Conservation (phyloP, 2,113 vertebrate species). For the Hypanus sabinus region DNA sequence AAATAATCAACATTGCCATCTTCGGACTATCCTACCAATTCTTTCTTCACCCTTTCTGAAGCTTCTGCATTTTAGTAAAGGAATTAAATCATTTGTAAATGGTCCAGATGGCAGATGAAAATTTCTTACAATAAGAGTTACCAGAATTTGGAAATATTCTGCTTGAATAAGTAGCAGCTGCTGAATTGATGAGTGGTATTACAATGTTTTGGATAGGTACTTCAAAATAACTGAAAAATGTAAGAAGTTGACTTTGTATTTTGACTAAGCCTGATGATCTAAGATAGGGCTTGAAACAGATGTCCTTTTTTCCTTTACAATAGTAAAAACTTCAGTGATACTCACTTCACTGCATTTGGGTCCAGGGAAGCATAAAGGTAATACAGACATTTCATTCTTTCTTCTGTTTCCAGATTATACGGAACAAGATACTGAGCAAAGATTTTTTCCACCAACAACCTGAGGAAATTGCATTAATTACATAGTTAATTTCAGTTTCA, state of each 20-base stretch:
- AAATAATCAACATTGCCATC: no score
- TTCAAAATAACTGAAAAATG: background rate
- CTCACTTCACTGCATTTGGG: constrained; percentile 97
- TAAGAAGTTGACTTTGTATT: background rate
- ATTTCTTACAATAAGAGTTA: no score
- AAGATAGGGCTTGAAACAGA: background rate
- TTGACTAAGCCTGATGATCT: no score
- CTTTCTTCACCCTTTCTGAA: no score
- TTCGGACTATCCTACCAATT: no score
- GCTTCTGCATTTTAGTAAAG: no score
- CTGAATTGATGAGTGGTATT: no score
- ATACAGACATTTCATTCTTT: constrained; percentile 98
- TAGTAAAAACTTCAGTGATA: constrained; percentile 44
- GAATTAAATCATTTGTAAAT: no score
- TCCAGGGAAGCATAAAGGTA: constrained; percentile 97
- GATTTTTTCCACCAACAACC: constrained; percentile 94
- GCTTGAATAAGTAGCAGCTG: no score
- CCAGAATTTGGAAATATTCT: no score
- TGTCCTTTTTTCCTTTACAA: background rate
- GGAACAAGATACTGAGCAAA: constrained; percentile 97
- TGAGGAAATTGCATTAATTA: constrained; percentile 48
- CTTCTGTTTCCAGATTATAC: constrained; percentile 94
- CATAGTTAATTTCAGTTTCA: background rate
- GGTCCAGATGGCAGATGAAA: no score
- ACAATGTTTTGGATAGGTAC: no score